These are phyloP conservation scores for Tridacna crocea DNA, from an alignment of 2,888 invertebrate species.

Conservation along the genomic window DNA sequence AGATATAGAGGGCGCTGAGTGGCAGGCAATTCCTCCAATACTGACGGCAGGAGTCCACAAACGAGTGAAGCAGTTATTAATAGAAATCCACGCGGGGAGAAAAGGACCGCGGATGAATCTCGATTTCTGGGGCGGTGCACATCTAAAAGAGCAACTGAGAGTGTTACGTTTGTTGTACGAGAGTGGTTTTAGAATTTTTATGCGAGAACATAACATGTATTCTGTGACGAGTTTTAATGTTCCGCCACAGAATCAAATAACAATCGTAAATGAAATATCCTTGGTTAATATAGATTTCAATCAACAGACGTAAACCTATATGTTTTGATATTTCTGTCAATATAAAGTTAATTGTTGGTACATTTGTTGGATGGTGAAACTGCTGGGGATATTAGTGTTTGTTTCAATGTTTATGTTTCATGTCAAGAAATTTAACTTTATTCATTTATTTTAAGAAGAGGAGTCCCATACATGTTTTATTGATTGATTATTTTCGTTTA, in stretches of 20 bases:
- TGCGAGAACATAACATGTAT: slow-evolving; percentile 29
- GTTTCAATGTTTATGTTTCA: neutral
- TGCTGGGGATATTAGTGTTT: neutral
- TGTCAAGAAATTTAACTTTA: too few species aligned
- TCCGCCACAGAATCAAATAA: neutral
- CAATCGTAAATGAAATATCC: slow-evolving; percentile 21
- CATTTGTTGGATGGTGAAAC: too few species aligned
- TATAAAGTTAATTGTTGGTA: too few species aligned
- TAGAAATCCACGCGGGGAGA: slow-evolving; percentile 32
- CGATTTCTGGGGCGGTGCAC: slow-evolving; percentile 22
- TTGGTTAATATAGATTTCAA: slow-evolving; percentile 14
- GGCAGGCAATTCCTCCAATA: slow-evolving; percentile 23
- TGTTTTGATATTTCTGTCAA: neutral
- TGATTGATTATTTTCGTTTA: too few species aligned
- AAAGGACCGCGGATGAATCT: neutral
- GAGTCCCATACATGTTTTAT: too few species aligned
- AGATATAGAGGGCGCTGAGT: slow-evolving; percentile 36
- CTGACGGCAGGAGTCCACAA: slow-evolving; percentile 11
- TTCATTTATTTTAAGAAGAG: too few species aligned
- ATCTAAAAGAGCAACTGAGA: neutral
- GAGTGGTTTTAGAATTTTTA: slow-evolving; percentile 23
- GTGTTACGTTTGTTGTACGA: slow-evolving; percentile 20
- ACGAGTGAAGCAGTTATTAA: slow-evolving; percentile 23
- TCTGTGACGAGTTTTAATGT: slow-evolving; percentile 9
- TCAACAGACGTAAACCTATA: neutral